phyloP scores from a whole-genome alignment of 2,888 invertebrate genomes.

The Drosophila aldrichi region DNA sequence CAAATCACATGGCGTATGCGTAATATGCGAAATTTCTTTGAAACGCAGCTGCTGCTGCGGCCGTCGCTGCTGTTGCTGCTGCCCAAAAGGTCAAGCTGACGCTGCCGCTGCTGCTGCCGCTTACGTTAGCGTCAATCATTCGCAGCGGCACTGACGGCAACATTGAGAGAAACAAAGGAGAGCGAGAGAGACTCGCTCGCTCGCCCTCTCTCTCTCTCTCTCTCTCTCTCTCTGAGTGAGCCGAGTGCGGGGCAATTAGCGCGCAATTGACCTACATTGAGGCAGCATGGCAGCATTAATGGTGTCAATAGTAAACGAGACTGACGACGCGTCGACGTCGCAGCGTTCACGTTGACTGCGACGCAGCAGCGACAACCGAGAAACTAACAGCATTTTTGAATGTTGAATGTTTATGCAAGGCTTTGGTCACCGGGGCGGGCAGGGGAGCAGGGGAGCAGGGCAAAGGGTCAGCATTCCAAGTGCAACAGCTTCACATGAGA shows the following conservation, averaged over 20 bases:
- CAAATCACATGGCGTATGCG: constrained; percentile 66
- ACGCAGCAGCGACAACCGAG: constrained; percentile 48
- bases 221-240: not conserved
- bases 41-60: constrained; percentile 45
- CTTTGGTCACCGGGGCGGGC: not conserved
- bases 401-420: constrained; percentile 52
- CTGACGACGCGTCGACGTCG: constrained; percentile 52
- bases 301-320: constrained; percentile 82
- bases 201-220: not conserved
- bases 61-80: constrained; percentile 38
- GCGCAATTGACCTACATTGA: constrained; percentile 82
- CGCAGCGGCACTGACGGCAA: constrained; percentile 50
- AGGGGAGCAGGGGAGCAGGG: not conserved
- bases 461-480: constrained; percentile 6
- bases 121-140: constrained; percentile 54
- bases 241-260: constrained; percentile 81
- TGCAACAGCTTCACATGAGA: constrained; percentile 5
- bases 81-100: constrained; percentile 67
- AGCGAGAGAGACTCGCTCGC: constrained; percentile 6
- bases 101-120: constrained; percentile 34
- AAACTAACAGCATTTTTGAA: constrained; percentile 31
- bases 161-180: constrained; percentile 35
- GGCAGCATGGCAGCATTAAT: constrained; percentile 75
- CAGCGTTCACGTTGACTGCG: constrained; percentile 1
- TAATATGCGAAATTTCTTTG: constrained; percentile 63